These are phyloP conservation scores for Limnephilus rhombicus DNA, from an alignment of 2,888 invertebrate genomes.

Conservation along the genomic window DNA sequence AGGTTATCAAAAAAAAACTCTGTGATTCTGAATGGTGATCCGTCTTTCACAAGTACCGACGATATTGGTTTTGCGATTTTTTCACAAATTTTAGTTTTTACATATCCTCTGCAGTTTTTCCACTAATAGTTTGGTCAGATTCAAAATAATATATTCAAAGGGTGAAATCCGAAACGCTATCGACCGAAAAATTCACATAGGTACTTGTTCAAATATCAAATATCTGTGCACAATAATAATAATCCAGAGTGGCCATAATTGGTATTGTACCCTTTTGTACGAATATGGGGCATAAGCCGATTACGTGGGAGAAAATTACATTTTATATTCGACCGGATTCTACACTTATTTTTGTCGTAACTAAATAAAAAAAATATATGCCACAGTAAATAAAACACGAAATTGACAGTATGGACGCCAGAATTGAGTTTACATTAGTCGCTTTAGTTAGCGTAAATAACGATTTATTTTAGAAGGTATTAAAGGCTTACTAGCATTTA, in stretches of 20 bases:
- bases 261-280: slow-evolving; percentile 26
- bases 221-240: slow-evolving; percentile 27
- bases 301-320: neutral
- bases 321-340: neutral
- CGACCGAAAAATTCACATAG: neutral
- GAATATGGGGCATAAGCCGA: neutral
- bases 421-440: neutral
- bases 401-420: neutral
- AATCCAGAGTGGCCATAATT: slow-evolving; percentile 25
- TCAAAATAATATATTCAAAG: slow-evolving; percentile 22
- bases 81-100: neutral
- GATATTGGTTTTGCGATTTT: no score
- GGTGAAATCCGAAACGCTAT: neutral
- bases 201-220: slow-evolving; percentile 4
- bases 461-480: neutral
- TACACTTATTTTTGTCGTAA: neutral
- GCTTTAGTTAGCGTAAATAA: neutral
- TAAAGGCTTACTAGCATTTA: neutral
- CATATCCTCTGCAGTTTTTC: neutral
- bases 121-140: neutral
- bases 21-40: no score
- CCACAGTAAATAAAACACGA: neutral
- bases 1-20: no score
- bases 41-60: no score
- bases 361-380: neutral